phyloP scores from a whole-genome alignment of 2,113 vertebrate genomes.

The Excalfactoria chinensis region DNA sequence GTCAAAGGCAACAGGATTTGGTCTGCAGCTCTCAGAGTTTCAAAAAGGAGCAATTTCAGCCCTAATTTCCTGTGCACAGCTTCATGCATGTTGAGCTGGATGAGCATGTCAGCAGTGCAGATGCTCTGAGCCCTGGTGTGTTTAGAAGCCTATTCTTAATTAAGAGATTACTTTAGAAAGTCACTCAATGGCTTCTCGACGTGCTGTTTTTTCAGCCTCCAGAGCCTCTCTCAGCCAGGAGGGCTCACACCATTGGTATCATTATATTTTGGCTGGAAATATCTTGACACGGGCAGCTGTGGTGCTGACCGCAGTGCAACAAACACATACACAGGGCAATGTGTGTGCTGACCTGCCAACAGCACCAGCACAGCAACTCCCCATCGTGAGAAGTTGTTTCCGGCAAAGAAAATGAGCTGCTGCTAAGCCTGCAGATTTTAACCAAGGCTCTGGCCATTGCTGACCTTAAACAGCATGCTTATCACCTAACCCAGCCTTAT shows the following conservation, averaged over 20 bases:
- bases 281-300: not conserved
- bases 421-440: not conserved
- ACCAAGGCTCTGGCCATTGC: not conserved
- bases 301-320: not conserved
- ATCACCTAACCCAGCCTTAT: not conserved
- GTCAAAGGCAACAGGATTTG: not conserved
- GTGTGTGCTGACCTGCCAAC: not conserved
- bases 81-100: not conserved
- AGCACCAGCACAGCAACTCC: constrained; percentile 2
- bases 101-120: not conserved
- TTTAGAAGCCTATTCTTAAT: not conserved
- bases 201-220: not conserved
- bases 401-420: not conserved
- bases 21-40: not conserved
- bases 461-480: not conserved
- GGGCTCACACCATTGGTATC: not conserved
- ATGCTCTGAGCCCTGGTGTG: not conserved
- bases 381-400: not conserved
- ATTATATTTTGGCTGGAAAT: not conserved
- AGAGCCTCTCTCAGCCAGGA: not conserved
- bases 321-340: not conserved
- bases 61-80: not conserved
- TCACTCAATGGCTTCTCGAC: not conserved
- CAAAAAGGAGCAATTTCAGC: not conserved
- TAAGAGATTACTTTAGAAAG: not conserved